Conservation (phyloP, 1,140 invertebrate genomes). For the Bombus superbus region DNA sequence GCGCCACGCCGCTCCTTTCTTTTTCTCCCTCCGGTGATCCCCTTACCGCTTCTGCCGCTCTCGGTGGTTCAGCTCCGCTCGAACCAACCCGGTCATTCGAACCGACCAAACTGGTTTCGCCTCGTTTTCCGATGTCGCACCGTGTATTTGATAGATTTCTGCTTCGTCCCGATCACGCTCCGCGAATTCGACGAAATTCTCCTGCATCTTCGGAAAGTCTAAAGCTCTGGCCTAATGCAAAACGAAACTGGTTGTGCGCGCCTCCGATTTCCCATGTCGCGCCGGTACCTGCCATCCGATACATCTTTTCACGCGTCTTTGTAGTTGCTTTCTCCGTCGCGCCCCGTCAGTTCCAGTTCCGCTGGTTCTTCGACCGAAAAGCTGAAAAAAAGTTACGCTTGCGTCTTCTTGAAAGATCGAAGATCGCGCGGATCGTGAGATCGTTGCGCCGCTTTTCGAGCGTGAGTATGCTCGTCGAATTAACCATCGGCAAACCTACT, state of each 20-base stretch:
- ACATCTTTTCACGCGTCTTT: too few relatives aligned
- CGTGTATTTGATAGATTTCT: constrained; percentile 82
- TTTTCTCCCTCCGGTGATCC: constrained; percentile 28
- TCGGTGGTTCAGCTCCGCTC: constrained; percentile 55
- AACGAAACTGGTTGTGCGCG: too few relatives aligned
- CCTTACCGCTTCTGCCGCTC: constrained; percentile 34
- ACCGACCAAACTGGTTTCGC: constrained; percentile 82
- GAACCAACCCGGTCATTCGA: constrained; percentile 77
- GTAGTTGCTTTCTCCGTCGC: background rate
- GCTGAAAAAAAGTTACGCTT: too few relatives aligned
- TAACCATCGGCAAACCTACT: constrained; percentile 18
- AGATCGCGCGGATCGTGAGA: background rate
- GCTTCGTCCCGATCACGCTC: too few relatives aligned
- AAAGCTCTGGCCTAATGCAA: too few relatives aligned
- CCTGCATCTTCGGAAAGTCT: too few relatives aligned
- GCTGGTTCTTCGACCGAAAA: too few relatives aligned
- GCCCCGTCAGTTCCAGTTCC: too few relatives aligned
- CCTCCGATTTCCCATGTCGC: background rate
- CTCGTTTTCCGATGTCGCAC: constrained; percentile 77
- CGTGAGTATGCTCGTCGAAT: constrained; percentile 6
- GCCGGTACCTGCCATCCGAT: background rate
- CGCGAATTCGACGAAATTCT: too few relatives aligned
- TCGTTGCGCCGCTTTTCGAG: background rate
- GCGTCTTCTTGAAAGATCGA: too few relatives aligned
- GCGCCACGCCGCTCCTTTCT: constrained; percentile 11